phyloP scores from a whole-genome alignment of 30 jellyfish, hydroid and myxozoan species.

The Hydra vulgaris region DNA sequence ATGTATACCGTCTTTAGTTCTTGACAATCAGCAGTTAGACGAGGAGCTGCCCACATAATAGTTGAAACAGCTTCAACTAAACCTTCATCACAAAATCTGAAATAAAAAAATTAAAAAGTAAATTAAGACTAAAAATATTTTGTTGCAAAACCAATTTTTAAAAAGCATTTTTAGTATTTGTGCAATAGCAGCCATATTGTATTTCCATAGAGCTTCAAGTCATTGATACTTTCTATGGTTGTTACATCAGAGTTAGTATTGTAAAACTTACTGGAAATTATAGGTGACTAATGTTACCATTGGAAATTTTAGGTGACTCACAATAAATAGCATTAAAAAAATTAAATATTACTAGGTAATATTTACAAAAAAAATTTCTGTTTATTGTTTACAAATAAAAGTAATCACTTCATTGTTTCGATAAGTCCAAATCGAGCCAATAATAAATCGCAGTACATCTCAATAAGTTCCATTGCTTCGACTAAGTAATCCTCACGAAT shows the following conservation, averaged over 20 bases:
- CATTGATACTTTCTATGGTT: no score
- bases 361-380: no score
- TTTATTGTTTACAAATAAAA: no score
- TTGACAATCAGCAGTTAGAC: constrained; percentile 69
- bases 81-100: constrained; percentile 88
- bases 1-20: constrained; percentile 50
- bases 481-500: constrained; percentile 91
- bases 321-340: no score
- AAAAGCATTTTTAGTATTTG: no score
- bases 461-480: constrained; percentile 86
- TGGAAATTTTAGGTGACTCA: no score
- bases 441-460: constrained; percentile 82
- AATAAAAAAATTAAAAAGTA: neutral
- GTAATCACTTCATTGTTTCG: constrained; percentile 78
- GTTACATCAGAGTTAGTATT: no score
- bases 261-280: no score
- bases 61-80: constrained; percentile 78
- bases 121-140: neutral
- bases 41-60: constrained; percentile 88
- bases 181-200: no score
- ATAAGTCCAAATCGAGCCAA: constrained; percentile 88
- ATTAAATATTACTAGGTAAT: no score
- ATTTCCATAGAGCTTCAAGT: no score
- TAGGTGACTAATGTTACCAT: no score
- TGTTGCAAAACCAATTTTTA: neutral